Evolutionary conservation across 1,140 invertebrate species (phyloP).

Genomic region (Cepaea nemoralis): DNA sequence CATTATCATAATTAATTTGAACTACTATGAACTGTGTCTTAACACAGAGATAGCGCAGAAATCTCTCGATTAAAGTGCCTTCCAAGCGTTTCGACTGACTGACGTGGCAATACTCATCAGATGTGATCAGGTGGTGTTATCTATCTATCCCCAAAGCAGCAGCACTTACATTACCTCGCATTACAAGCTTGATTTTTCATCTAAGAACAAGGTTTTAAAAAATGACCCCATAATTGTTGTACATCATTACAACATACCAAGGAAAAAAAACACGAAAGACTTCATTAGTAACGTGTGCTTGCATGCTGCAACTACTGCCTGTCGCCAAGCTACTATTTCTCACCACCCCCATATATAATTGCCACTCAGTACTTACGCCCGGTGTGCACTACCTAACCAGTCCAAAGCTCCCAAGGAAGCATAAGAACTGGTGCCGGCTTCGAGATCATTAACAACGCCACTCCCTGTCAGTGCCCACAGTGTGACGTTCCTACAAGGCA

Average conservation of each 20-base stretch:
- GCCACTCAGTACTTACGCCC: constrained; percentile 54
- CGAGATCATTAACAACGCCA: constrained; percentile 39
- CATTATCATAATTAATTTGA: too few relatives aligned
- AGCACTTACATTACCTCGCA: too few relatives aligned
- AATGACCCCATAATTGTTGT: too few relatives aligned
- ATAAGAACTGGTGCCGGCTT: constrained; percentile 26
- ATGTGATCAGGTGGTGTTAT: constrained; percentile 17
- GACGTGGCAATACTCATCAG: constrained; percentile 35
- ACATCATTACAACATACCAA: too few relatives aligned
- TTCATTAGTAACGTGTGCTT: neutral
- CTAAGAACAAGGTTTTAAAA: too few relatives aligned
- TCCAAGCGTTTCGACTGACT: constrained; percentile 35
- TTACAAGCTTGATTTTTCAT: too few relatives aligned
- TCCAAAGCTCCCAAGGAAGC: neutral
- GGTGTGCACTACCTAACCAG: constrained; percentile 35
- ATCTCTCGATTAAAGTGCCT: constrained; percentile 32
- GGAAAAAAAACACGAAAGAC: too few relatives aligned
- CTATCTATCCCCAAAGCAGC: neutral
- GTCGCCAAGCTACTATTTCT: neutral
- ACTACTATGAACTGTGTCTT: constrained; percentile 40
- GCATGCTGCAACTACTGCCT: neutral
- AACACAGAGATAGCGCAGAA: constrained; percentile 41
- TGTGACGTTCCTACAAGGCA: constrained; percentile 1
- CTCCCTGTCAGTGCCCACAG: constrained; percentile 40
- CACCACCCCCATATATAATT: constrained; percentile 32